Base-by-base conservation (phyloP, 1,140 invertebrate species). In the Dendrolimus kikuchii region DNA sequence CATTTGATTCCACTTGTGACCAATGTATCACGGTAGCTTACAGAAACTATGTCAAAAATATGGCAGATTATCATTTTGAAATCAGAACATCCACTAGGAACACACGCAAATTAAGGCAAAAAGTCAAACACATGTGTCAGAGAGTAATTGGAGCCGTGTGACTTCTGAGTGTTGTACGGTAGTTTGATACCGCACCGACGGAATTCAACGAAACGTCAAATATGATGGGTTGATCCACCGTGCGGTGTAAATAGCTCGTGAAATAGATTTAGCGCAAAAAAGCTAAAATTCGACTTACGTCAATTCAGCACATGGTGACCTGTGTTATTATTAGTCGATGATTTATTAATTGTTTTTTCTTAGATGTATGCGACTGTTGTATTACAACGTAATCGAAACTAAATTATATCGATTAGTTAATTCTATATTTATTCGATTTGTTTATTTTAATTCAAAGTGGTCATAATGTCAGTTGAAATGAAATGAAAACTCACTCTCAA, bases 171-270 rank as follows among this genome's bases (percentile, higher is more conserved):
- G 64, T 62, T 57, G 64, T 52, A 54, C 62, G 51, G 59, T 55
- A 58, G 62, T 53, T 59, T 55, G 60, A 60, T 59, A 53, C 60
- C 52, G 43, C 44, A 58, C 50, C 57, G 60, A 54, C 58, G 37
- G 48, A 71, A 59, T 71, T 71, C 68, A 71, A 37, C 55, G 68
- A 71, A 73, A 61, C 51, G 60, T 55, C 62, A 57, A 50, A 43
- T 59, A 55, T 57, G 51, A 58, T 23, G 54, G 46, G 53, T 52
- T 62, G 57, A 60, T 63, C 64, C 55, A 23, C 23, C 45, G 39
- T 44, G 38, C n/a, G 45, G 51, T 59, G 59, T 49, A 66, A 73
- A 72, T 73, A 54, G 56, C 9, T 60, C 62, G 64, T 73, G 62
- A 73, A 73, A 73, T 73, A 57, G 10, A 48, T 47, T 49, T 47